Base-by-base conservation (phyloP, 2,113 vertebrate species). In the Cygnus buccinator region DNA sequence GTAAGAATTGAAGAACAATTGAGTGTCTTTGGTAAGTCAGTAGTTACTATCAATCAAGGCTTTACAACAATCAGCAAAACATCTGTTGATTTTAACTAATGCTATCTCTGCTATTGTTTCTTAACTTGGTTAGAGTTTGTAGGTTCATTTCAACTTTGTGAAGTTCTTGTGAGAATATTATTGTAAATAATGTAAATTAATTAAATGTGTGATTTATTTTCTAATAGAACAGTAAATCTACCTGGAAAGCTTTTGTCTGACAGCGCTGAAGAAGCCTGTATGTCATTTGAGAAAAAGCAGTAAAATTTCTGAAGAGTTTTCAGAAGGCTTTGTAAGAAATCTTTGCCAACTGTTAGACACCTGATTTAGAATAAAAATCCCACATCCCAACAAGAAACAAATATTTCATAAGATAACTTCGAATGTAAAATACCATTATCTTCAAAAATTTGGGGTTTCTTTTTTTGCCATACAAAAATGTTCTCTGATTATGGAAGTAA, bases 171-270 rank as follows among this genome's bases (percentile, higher is more conserved):
- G 37, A 50, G 37, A 87, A 43, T 83, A 61, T 84, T 95, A 85
- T 72, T 76, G 76, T 84, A 44, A 52, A 84, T 62, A 33, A 79
- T 76, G 73, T 94, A 54, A 77, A 94, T 77, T 77, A 84, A 93
- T 77, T 28, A 70, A 74, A 91, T 52, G 18, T 93, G 18, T 71
- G 14, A 78, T 80, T 94, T 94, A 17, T 90, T 96, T 97, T 91
- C 48, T 81, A 91, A 77, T 86, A 48, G 46, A 18, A 48, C 61
- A 85, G 80, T 73, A 81, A 72, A 50, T 46, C 77, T 71, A 37
- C 37, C 21, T 4, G 29, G 70, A 84, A 58, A 94, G n/a, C 17
- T 80, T 81, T 25, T 92, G 6, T 26, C 17, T 77, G 48, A 65
- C 44, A 39, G 52, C 86, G 26, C 63, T 70, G 55, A 48, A 91